phyloP scores from a whole-genome alignment of 2,888 invertebrate species.

The Ditula angustiorana region DNA sequence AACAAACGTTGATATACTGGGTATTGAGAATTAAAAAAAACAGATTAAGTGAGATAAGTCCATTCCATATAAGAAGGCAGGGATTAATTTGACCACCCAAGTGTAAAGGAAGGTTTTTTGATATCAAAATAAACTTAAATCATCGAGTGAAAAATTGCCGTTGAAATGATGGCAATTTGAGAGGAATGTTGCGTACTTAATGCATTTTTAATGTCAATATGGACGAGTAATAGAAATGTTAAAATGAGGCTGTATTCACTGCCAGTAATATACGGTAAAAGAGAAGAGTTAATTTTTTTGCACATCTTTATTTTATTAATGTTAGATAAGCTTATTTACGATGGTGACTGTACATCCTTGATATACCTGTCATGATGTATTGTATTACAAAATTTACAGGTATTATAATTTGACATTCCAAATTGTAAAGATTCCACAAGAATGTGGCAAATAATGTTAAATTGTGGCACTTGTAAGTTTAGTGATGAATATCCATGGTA shows the following conservation, averaged over 20 bases:
- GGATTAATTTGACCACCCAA: constrained; percentile 35
- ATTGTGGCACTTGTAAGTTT: too few relatives aligned
- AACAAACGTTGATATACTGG: constrained; percentile 27
- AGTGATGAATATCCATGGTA: too few relatives aligned
- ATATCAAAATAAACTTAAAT: neutral
- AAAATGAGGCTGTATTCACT: neutral
- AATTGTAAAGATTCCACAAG: too few relatives aligned
- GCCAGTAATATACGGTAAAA: too few relatives aligned
- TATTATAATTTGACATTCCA: too few relatives aligned
- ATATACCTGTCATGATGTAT: too few relatives aligned
- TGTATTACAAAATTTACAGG: too few relatives aligned
- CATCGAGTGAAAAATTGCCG: constrained; percentile 7
- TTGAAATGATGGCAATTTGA: constrained; percentile 13
- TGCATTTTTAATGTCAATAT: constrained; percentile 14
- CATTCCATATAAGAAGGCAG: constrained; percentile 21
- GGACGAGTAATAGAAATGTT: neutral
- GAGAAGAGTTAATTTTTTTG: too few relatives aligned
- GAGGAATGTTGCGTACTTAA: constrained; percentile 1
- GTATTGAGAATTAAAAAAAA: constrained; percentile 26
- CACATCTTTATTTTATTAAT: too few relatives aligned
- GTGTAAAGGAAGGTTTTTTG: neutral
- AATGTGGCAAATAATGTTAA: too few relatives aligned
- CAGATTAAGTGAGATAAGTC: constrained; percentile 24
- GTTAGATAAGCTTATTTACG: too few relatives aligned
- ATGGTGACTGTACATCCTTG: too few relatives aligned